Conservation (phyloP, 2,888 invertebrate genomes). For the Lasioglossum oenotherae region DNA sequence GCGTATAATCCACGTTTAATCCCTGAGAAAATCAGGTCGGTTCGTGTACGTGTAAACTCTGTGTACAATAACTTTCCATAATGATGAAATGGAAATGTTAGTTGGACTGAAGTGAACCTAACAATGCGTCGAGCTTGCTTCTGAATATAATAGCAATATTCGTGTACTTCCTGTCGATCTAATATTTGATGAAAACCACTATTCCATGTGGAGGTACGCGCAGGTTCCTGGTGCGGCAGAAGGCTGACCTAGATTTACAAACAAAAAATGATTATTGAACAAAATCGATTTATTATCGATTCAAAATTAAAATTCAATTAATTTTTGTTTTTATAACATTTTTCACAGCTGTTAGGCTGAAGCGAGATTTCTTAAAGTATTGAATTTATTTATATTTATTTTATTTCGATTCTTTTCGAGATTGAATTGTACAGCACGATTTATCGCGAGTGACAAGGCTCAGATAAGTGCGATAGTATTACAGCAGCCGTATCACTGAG, state of each 20-base stretch:
- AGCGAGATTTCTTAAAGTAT: no score
- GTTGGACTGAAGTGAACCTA: not conserved
- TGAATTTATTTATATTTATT: no score
- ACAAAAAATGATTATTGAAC: not conserved
- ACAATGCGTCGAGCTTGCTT: not conserved
- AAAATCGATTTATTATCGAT: not conserved
- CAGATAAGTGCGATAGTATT: not conserved
- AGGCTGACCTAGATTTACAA: not conserved
- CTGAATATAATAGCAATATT: not conserved
- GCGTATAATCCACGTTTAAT: not conserved
- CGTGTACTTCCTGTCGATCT: not conserved
- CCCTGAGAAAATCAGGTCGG: not conserved
- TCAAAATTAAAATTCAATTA: not conserved
- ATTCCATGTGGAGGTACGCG: conserved; percentile 37
- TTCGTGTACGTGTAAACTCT: not conserved
- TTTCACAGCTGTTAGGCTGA: no score
- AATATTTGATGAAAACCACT: conserved; percentile 16
- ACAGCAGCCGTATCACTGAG: not conserved
- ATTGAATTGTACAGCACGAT: not conserved
- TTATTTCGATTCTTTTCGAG: not conserved
- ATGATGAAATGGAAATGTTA: not conserved
- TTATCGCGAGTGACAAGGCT: not conserved
- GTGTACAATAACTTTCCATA: not conserved
- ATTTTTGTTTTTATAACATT: no score
- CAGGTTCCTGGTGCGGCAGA: not conserved